These are phyloP conservation scores for Gastrophryne carolinensis DNA, from an alignment of 2,797 vertebrate species.

Conservation along the genomic window DNA sequence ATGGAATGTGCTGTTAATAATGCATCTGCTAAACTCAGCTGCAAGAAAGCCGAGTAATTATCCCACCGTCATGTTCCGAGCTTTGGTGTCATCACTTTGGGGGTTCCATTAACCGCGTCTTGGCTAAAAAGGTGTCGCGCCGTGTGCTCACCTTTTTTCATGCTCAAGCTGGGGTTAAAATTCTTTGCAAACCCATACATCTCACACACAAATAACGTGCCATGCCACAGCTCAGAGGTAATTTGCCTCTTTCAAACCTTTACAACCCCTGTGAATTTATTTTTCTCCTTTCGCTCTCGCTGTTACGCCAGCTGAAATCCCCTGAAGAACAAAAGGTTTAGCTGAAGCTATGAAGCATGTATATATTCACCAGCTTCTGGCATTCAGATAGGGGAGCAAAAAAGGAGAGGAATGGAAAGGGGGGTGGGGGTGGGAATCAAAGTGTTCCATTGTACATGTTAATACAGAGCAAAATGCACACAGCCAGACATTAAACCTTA, in stretches of 20 bases:
- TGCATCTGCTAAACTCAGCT: constrained; percentile 99
- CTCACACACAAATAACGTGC: constrained; percentile 82
- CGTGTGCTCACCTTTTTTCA: constrained; percentile 58
- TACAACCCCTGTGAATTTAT: constrained; percentile 81
- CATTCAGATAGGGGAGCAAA: constrained; percentile 73
- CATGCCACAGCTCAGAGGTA: constrained; percentile 85
- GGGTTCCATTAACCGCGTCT: constrained; percentile 94
- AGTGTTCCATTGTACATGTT: constrained; percentile 80
- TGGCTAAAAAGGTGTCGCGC: constrained; percentile 71
- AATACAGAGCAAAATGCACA: constrained; percentile 82
- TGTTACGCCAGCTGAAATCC: constrained; percentile 79
- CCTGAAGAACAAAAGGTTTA: constrained; percentile 84
- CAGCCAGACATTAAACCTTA: constrained; percentile 81
- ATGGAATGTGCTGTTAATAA: constrained; percentile 89
- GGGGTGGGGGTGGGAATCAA: constrained; percentile 74
- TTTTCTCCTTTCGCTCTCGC: constrained; percentile 74
- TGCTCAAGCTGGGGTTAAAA: constrained; percentile 28
- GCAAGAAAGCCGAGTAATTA: constrained; percentile 98
- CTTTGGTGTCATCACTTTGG: constrained; percentile 94
- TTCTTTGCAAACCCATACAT: constrained; percentile 72
- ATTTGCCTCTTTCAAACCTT: constrained; percentile 87
- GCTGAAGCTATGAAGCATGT: constrained; percentile 81
- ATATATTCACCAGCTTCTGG: constrained; percentile 81
- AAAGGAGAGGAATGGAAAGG: constrained; percentile 42
- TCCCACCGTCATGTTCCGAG: constrained; percentile 88